Evolutionary conservation across 1,140 invertebrate species (phyloP), one percentile per base, ranked within the genome.

Genomic region (Zaprionus vittiger): DNA sequence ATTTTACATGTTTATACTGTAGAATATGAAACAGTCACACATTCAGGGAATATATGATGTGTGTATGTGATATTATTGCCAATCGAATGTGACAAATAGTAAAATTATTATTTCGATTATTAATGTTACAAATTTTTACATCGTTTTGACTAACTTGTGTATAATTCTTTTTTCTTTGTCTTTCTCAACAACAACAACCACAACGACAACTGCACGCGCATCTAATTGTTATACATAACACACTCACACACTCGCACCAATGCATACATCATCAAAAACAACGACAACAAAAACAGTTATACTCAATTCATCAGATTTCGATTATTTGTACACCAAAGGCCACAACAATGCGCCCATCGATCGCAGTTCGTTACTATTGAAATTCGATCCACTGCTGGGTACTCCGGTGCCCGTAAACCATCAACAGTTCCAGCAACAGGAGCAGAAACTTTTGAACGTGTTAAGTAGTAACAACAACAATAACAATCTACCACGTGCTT

Each of bases 301-400:
- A 77, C 77, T 93, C 24, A 91, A 92, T 61, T 81, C 92, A 83
- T 92, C 84, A 68, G 92, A 93, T 79, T 92, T 93, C 65, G 92
- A 93, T 79, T 93, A 89, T 86, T 77, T 93, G 62, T 91, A 85
- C 67, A 91, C 92, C 28, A 92, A 93, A 91, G 87, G 90, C 84
- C 82, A 68, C 78, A 90, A 80, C 68, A 86, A 79, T 83, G 85
- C 67, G 49, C 81, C 73, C 65, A 69, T 90, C 62, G 86, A 91
- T 79, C 89, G 92, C 11, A 91, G 85, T 66, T 93, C 92, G 22
- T 65, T 93, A 37, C 66, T 93, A 64, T 86, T 93, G 66, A 91
- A 80, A 73, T 93, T 93, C 56, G 92, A 93, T 83, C 92, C 92
- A 28, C 81, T 93, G 47, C 75, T 93, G 60, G 90, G 90, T 70